Conservation (phyloP, 1,140 invertebrate genomes). For the Phthorimaea operculella region DNA sequence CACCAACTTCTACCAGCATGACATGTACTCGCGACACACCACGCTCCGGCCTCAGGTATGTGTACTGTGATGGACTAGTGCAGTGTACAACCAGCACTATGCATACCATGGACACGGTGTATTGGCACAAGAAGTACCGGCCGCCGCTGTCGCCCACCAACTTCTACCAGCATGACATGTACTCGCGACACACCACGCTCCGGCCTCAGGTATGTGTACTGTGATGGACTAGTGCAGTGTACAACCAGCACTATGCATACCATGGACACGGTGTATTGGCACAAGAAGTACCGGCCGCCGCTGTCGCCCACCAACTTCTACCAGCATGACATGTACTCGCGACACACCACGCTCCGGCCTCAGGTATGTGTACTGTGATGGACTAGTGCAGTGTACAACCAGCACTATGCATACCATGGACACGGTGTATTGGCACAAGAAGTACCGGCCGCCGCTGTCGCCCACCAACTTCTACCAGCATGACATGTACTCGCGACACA, state of each 20-base stretch:
- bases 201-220: conserved; percentile 67
- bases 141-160: conserved; percentile 54
- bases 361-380: too few species aligned
- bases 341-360: conserved; percentile 58
- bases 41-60: conserved; percentile 65
- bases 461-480: conserved; percentile 62
- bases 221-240: too few species aligned
- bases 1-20: conserved; percentile 61
- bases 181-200: conserved; percentile 55
- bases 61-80: too few species aligned
- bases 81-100: conserved; percentile 27
- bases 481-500: conserved; percentile 57
- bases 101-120: conserved; percentile 66
- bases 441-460: conserved; percentile 59
- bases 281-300: conserved; percentile 63
- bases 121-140: conserved; percentile 65
- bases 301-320: conserved; percentile 61
- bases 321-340: conserved; percentile 59
- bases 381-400: conserved; percentile 13
- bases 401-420: conserved; percentile 62
- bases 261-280: conserved; percentile 65
- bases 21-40: conserved; percentile 56
- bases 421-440: conserved; percentile 64
- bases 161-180: conserved; percentile 63
- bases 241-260: conserved; percentile 47